These are phyloP conservation scores for Drosophila chauvacae DNA, from an alignment of 1,140 invertebrate genomes.

Conservation along the genomic window DNA sequence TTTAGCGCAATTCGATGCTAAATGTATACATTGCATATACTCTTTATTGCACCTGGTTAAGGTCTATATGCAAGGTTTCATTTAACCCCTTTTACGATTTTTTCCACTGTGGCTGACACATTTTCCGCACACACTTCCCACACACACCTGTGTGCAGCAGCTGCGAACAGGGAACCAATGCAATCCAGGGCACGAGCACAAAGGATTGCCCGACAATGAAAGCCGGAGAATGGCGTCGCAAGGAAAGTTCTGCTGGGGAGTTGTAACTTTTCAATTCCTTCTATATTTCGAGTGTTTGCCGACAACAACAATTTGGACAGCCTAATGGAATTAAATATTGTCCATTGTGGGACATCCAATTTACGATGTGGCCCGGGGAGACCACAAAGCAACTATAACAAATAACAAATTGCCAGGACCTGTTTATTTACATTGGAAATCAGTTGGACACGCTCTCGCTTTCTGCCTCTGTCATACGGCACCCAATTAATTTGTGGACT, in stretches of 20 bases:
- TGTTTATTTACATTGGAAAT: conserved; percentile 59
- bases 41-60: not conserved
- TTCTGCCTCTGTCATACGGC: not conserved
- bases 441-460: conserved; percentile 19
- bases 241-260: conserved; percentile 30
- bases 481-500: conserved; percentile 44
- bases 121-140: conserved; percentile 38
- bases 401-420: conserved; percentile 30
- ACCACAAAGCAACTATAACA: conserved; percentile 41
- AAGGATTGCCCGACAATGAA: conserved; percentile 34
- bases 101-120: conserved; percentile 50
- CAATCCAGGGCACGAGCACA: conserved; percentile 28
- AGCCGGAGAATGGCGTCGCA: conserved; percentile 26
- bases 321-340: conserved; percentile 72
- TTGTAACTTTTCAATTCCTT: conserved; percentile 46
- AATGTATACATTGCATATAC: not conserved
- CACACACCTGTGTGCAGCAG: conserved; percentile 24
- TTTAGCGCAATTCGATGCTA: too few relatives aligned
- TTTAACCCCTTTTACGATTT: conserved; percentile 16
- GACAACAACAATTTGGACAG: conserved; percentile 48
- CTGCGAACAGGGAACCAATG: conserved; percentile 27
- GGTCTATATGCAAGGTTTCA: conserved; percentile 3
- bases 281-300: conserved; percentile 50
- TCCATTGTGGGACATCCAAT: conserved; percentile 56
- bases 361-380: conserved; percentile 46